phyloP scores from a whole-genome alignment of 1,140 invertebrate genomes.

The Chironomus tepperi region DNA sequence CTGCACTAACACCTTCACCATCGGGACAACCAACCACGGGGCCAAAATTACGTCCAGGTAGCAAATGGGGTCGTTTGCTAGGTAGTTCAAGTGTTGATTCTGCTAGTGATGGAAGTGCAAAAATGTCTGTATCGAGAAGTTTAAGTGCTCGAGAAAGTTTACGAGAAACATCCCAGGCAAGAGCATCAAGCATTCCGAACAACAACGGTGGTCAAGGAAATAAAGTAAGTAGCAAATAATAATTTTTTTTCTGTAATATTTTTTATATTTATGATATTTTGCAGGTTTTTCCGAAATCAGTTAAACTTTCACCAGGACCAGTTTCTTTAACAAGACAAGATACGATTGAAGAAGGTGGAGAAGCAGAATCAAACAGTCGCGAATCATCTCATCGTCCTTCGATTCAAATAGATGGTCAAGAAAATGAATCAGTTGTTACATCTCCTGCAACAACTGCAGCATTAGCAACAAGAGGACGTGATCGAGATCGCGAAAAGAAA shows the following conservation, averaged over 20 bases:
- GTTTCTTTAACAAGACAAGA: slow-evolving; percentile 54
- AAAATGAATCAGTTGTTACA: slow-evolving; percentile 25
- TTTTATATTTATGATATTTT: too few relatives aligned
- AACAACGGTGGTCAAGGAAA: slow-evolving; percentile 50
- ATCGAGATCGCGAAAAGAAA: background rate
- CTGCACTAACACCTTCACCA: slow-evolving; percentile 50
- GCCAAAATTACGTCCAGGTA: slow-evolving; percentile 42
- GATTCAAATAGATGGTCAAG: slow-evolving; percentile 23
- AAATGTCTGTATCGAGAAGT: slow-evolving; percentile 54
- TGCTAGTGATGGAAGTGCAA: slow-evolving; percentile 41
- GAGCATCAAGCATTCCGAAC: slow-evolving; percentile 43
- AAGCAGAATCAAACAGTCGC: slow-evolving; percentile 43
- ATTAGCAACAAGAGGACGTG: slow-evolving; percentile 33
- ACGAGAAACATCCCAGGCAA: slow-evolving; percentile 43
- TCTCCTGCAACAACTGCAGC: slow-evolving; percentile 31
- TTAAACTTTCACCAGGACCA: slow-evolving; percentile 54
- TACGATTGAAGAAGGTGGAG: slow-evolving; percentile 73
- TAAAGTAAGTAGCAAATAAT: slow-evolving; percentile 44
- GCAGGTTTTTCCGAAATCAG: slow-evolving; percentile 62
- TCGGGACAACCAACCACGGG: slow-evolving; percentile 41
- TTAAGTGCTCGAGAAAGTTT: slow-evolving; percentile 56
- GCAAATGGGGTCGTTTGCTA: slow-evolving; percentile 73
- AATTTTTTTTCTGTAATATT: too few relatives aligned
- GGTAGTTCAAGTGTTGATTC: slow-evolving; percentile 62
- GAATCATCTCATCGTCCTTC: background rate